Evolutionary conservation across 2,113 vertebrate genomes (phyloP).

Genomic region (Dissostichus mawsoni): DNA sequence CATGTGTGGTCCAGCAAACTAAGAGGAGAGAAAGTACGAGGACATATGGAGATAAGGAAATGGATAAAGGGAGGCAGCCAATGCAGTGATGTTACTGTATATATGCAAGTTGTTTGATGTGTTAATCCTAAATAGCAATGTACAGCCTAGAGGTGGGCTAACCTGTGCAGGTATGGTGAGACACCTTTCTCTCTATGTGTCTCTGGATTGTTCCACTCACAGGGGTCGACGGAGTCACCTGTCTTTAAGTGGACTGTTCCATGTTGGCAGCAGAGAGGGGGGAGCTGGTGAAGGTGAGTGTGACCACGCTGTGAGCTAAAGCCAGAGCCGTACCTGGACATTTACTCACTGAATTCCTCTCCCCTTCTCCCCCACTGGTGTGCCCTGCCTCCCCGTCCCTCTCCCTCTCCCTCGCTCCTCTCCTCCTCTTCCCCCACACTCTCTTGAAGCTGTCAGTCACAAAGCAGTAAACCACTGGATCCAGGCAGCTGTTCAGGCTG

Average conservation of each 20-base stretch:
- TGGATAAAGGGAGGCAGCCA: background rate
- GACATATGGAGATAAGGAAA: background rate
- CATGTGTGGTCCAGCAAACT: background rate
- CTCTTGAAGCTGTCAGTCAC: conserved; percentile 94
- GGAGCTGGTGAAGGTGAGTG: conserved; percentile 57
- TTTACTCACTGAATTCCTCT: conserved; percentile 78
- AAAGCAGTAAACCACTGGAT: conserved; percentile 97
- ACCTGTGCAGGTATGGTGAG: too few relatives aligned
- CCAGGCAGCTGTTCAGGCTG: conserved; percentile 97
- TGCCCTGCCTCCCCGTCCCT: conserved; percentile 71
- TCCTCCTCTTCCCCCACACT: conserved; percentile 64
- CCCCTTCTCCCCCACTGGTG: conserved; percentile 45
- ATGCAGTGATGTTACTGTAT: too few relatives aligned
- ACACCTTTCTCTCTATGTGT: background rate
- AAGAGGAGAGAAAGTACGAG: background rate
- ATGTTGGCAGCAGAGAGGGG: conserved; percentile 28
- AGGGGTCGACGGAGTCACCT: background rate
- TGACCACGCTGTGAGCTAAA: conserved; percentile 72
- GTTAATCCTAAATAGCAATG: background rate
- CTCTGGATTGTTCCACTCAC: conserved; percentile 13
- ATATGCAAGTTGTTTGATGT: background rate
- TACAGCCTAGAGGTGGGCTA: too few relatives aligned
- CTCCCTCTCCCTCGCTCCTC: conserved; percentile 37
- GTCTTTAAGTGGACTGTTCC: conserved; percentile 29
- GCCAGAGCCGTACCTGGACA: conserved; percentile 64